Evolutionary conservation across 2,888 invertebrate genomes (phyloP), one percentile per base, ranked within the genome.

Genomic region (Habrosyne pyritoides): DNA sequence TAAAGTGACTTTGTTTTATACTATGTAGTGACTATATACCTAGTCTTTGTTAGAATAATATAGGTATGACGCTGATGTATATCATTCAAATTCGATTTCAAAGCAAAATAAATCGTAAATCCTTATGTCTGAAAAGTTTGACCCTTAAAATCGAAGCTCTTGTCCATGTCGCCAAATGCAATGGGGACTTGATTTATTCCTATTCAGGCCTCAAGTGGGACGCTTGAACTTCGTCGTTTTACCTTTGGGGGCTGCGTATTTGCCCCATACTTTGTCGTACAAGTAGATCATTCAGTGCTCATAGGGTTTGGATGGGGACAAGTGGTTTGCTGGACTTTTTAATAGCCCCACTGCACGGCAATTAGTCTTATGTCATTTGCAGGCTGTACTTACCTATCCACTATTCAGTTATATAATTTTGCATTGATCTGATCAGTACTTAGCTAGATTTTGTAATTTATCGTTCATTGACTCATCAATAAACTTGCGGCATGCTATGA

Each of bases 161-260:
- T 73, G 66, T 69, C 68, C 72, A 67, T 67, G 72, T 72, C 74
- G 67, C 67, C 73, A 69, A 73, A 42, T 70, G 73, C 77, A 81
- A 81, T 75, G 79, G 73, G 75, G 82, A 75, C 77, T 81, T 84
- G 84, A 84, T 84, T 84, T 84, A 85, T 84, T 77, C 76, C 69
- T 65, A 75, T 77, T 81, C 72, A 70, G 67, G 69, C 67, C 75
- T 79, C 76, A 75, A 83, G 82, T 77, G 79, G 77, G 73, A 81
- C 79, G 76, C 83, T 78, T 77, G 74, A 81, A 82, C 78, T 81
- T 73, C 53, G 69, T 60, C 67, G 75, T 73, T 78, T 79, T 69
- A 70, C 73, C 69, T 69, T 75, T 73, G 67, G 63, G 67, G 72
- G 64, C 69, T 66, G 67, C 53, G 54, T 69, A 79, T 77, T 70